A percentile compares a stretch with the other conserved stretches of the same genome.
phyloP scores from a whole-genome alignment of 2,113 vertebrate genomes.

The Protobothrops flavoviridis region DNA sequence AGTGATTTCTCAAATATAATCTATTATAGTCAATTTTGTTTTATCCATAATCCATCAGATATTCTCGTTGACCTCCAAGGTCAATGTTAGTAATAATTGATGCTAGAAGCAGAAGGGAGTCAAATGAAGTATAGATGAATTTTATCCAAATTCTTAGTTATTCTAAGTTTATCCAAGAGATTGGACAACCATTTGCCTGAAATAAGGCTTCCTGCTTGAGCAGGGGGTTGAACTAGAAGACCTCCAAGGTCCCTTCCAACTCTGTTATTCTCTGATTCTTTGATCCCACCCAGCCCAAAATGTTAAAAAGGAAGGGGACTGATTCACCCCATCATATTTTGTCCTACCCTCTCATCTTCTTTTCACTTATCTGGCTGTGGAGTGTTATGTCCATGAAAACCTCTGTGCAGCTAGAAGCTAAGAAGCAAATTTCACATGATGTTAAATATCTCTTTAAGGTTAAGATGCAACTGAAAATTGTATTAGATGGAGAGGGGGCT shows the following conservation, averaged over 20 bases:
- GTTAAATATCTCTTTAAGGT: background rate
- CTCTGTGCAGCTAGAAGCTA: background rate
- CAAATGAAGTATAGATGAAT: background rate
- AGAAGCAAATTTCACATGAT: background rate
- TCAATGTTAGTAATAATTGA: background rate
- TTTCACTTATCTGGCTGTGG: background rate
- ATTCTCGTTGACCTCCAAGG: background rate
- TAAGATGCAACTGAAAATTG: background rate
- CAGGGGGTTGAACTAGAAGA: background rate
- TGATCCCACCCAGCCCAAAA: background rate
- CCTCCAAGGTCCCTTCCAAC: background rate
- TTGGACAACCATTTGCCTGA: background rate
- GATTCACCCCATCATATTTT: background rate
- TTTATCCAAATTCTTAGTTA: background rate
- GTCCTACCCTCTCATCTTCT: background rate
- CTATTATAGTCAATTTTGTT: background rate
- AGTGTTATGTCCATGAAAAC: background rate
- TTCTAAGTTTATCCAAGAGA: background rate
- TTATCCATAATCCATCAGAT: background rate
- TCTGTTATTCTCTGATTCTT: background rate
- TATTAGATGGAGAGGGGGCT: background rate
- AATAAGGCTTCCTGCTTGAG: background rate
- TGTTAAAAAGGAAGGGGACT: background rate
- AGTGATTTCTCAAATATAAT: background rate
- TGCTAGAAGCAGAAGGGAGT: background rate